Percentiles rank a stretch among this genome's conserved stretches.
phyloP scores from a whole-genome alignment of 2,888 invertebrate species.

The Eudemis profundana region DNA sequence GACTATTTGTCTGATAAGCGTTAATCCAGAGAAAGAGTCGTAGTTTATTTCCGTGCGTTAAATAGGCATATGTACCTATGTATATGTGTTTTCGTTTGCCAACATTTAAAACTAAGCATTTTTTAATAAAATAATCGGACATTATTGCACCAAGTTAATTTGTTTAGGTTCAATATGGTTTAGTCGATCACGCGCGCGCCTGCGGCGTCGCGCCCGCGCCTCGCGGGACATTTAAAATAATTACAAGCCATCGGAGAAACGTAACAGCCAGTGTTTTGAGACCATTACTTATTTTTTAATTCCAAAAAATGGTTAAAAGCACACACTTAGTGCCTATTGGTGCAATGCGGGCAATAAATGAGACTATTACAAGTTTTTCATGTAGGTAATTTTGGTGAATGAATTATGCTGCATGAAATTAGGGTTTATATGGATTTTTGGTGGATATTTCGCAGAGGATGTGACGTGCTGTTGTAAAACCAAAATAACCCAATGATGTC shows the following conservation, averaged over 20 bases:
- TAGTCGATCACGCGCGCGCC: slow-evolving; percentile 74
- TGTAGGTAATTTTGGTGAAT: slow-evolving; percentile 64
- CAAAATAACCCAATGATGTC: too few species aligned
- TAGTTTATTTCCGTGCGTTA: too few species aligned
- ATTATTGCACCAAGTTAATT: slow-evolving; percentile 39
- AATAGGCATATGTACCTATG: not conserved
- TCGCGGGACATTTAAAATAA: slow-evolving; percentile 86
- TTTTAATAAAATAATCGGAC: slow-evolving; percentile 39
- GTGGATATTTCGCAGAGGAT: slow-evolving; percentile 14
- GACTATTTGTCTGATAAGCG: too few species aligned
- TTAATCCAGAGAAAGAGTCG: too few species aligned
- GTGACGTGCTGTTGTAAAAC: too few species aligned
- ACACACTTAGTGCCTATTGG: slow-evolving; percentile 75
- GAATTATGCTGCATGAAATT: slow-evolving; percentile 58
- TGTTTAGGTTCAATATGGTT: slow-evolving; percentile 74
- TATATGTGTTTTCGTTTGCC: not conserved
- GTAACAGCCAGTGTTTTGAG: slow-evolving; percentile 84
- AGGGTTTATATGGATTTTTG: slow-evolving; percentile 43
- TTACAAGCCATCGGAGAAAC: slow-evolving; percentile 84
- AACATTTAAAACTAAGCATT: slow-evolving; percentile 19
- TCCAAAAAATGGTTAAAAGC: slow-evolving; percentile 78
- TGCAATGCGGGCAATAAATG: slow-evolving; percentile 70
- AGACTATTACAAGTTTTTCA: slow-evolving; percentile 65
- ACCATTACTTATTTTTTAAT: slow-evolving; percentile 85
- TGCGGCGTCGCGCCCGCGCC: slow-evolving; percentile 63